Evolutionary conservation across 2,888 invertebrate species (phyloP), one percentile per base, ranked within the genome.

Genomic region (Cephus rjabovi): DNA sequence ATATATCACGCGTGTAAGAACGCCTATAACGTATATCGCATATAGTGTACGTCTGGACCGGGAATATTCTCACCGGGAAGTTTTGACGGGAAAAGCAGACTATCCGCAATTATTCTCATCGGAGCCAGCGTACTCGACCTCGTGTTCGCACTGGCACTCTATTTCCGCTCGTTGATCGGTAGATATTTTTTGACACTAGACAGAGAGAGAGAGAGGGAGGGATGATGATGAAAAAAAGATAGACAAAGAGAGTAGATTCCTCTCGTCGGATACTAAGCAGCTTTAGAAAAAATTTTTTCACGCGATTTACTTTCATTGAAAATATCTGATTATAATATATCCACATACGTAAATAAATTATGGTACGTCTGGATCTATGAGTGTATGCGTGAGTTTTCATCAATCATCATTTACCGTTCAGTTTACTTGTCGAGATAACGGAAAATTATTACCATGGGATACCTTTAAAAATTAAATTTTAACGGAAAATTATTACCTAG

Each of bases 61-160:
- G 9, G 56, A 23, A 56, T 23, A 56, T 56, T 56, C 56, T 23
- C 56, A 56, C 56, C 56, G 56, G 56, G 56, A 56, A 56, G 56
- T 56, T 56, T 56, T 56, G 56, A 56, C 23, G 23, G 56, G 56
- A 56, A 56, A 56, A 56, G 56, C 56, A 56, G 56, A 56, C 56
- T 56, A 56, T 56, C 56, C 23, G 23, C 56, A 56, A 56, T 56
- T 56, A 56, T 56, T 56, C 56, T 56, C 23, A 56, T 80, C 80
- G 77, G 76, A 69, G 79, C 37, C 37, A 81, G 79, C 34, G 76
- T 76, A 79, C 77, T 31, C 68, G 79, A n/a, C 68, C 77, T 71
- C 74, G 69, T 76, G 68, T 69, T 56, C 75, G 73, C 34, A 37
- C 37, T 23, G 69, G 40, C 75, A 76, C 80, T 77, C 78, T 81